Evolutionary conservation across 1,140 invertebrate genomes (phyloP).

Genomic region (Lucilia cuprina): DNA sequence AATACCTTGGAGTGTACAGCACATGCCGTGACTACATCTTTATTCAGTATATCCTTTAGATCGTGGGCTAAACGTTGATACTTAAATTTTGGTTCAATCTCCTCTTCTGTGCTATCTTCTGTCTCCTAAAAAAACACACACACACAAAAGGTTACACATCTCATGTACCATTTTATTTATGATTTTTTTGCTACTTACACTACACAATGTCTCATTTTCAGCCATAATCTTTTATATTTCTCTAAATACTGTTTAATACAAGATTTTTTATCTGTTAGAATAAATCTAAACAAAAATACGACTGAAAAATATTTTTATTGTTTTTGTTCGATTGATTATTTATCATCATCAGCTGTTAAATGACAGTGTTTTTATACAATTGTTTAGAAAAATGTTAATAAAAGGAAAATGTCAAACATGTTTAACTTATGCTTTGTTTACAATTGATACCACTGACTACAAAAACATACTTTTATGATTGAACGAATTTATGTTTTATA

Average conservation of each 20-base stretch:
- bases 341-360: background rate
- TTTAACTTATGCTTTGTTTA: no score
- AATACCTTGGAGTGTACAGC: conserved; percentile 90
- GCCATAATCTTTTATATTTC: background rate
- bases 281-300: background rate
- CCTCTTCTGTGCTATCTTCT: conserved; percentile 49
- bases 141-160: no score
- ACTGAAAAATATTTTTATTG: background rate
- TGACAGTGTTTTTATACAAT: background rate
- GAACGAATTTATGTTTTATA: no score
- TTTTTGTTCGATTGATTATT: conserved; percentile 4
- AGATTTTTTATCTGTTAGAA: background rate
- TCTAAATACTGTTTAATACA: background rate
- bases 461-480: no score
- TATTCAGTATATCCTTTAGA: conserved; percentile 82
- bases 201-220: conserved; percentile 3
- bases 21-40: conserved; percentile 85
- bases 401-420: background rate
- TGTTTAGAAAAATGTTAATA: background rate
- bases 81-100: conserved; percentile 91
- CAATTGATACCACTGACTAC: no score
- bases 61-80: conserved; percentile 90
- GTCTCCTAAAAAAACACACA: conserved; percentile 32
- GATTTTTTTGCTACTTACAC: background rate
- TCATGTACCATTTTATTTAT: background rate